Evolutionary conservation across 2,797 vertebrate species (phyloP).

Genomic region (Aplochiton taeniatus): DNA sequence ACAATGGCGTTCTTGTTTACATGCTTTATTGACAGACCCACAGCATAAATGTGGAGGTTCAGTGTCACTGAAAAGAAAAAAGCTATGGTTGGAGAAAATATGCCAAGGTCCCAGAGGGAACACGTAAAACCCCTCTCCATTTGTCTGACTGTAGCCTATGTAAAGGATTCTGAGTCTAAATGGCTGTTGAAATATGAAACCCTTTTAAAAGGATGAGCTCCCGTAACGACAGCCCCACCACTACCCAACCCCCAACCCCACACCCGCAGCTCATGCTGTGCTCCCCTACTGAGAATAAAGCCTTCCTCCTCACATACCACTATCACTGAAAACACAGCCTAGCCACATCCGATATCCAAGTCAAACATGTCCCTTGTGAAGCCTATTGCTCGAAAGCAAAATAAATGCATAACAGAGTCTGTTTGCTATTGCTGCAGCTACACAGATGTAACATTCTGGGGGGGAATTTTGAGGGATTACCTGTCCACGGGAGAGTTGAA

Average conservation of each 20-base stretch:
- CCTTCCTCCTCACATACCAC: conserved; percentile 35
- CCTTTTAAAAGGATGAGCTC: conserved; percentile 18
- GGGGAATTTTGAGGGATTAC: conserved; percentile 59
- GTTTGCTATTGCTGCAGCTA: conserved; percentile 41
- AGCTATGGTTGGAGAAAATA: background rate
- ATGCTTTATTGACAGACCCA: too few relatives aligned
- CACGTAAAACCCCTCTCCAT: too few relatives aligned
- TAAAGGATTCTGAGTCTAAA: too few relatives aligned
- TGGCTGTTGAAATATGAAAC: conserved; percentile 39
- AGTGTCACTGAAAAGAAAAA: background rate
- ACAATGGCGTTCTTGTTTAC: too few relatives aligned
- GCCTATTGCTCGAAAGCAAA: too few relatives aligned
- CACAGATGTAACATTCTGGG: conserved; percentile 45
- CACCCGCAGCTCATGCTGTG: conserved; percentile 11
- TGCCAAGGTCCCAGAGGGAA: too few relatives aligned
- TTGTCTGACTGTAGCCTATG: too few relatives aligned
- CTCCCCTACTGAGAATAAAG: conserved; percentile 48
- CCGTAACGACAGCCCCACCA: conserved; percentile 23
- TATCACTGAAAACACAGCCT: conserved; percentile 52
- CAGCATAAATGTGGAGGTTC: too few relatives aligned
- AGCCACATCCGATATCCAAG: conserved; percentile 18
- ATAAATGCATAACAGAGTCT: conserved; percentile 20
- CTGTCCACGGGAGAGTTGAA: conserved; percentile 90
- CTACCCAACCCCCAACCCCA: conserved; percentile 13
- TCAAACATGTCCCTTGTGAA: too few relatives aligned